Conservation (phyloP, 2,888 invertebrate genomes). For the Apoderus coryli region DNA sequence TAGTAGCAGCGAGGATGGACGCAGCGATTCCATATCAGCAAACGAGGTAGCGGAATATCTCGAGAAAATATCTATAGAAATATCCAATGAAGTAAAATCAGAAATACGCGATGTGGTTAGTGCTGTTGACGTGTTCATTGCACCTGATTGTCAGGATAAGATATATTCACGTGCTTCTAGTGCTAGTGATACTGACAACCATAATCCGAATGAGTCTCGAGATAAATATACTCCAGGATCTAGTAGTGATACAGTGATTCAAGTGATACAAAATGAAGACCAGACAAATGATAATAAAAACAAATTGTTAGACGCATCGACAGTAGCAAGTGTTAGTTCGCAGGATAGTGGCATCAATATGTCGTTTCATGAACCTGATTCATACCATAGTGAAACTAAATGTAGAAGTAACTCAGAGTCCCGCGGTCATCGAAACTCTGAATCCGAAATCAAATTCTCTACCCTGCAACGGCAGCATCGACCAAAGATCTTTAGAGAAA, state of each 20-base stretch:
- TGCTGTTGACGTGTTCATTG: slow-evolving; percentile 48
- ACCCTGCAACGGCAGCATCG: slow-evolving; percentile 27
- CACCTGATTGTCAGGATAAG: slow-evolving; percentile 28
- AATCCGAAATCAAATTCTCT: slow-evolving; percentile 26
- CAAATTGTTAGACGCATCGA: slow-evolving; percentile 45
- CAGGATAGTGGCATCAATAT: slow-evolving; percentile 68
- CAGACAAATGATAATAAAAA: slow-evolving; percentile 31
- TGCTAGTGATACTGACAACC: no score
- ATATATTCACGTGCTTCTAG: no score
- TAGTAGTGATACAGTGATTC: slow-evolving; percentile 28
- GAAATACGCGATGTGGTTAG: slow-evolving; percentile 61
- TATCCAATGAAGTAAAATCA: slow-evolving; percentile 66
- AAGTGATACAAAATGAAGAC: slow-evolving; percentile 29
- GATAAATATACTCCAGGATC: slow-evolving; percentile 27
- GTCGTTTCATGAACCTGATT: slow-evolving; percentile 53
- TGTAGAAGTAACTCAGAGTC: slow-evolving; percentile 29
- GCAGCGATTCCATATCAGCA: slow-evolving; percentile 56
- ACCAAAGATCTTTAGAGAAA: slow-evolving; percentile 22
- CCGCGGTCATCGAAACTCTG: slow-evolving; percentile 22
- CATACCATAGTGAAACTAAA: slow-evolving; percentile 21
- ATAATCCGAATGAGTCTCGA: slow-evolving; percentile 24
- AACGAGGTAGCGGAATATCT: slow-evolving; percentile 64
- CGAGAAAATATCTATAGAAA: slow-evolving; percentile 62
- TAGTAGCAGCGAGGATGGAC: slow-evolving; percentile 44
- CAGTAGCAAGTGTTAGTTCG: slow-evolving; percentile 55